Conservation (phyloP, 30 jellyfish, hydroid and myxozoan genomes). For the Hydractinia symbiolongicarpus region DNA sequence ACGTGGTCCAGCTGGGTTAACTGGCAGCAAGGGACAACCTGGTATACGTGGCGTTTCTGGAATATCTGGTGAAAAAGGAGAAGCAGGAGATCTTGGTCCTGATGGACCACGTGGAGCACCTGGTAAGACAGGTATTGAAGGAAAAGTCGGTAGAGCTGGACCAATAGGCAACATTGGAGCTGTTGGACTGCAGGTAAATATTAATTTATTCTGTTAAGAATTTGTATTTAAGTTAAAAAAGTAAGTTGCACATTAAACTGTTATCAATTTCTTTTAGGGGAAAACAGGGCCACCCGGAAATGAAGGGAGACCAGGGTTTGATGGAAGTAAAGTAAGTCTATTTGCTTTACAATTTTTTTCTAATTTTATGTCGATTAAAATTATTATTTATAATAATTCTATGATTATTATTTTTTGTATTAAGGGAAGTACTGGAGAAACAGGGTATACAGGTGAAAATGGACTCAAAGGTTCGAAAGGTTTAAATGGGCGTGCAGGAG, state of each 20-base stretch:
- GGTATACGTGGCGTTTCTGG: constrained; percentile 74
- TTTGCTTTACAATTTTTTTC: neutral
- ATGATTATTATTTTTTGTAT: neutral
- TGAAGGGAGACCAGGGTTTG: constrained; percentile 21
- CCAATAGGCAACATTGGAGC: constrained; percentile 23
- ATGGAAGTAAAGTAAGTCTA: constrained; percentile 11
- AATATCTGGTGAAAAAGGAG: constrained; percentile 61
- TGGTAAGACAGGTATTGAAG: constrained; percentile 35
- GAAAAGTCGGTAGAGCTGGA: constrained; percentile 30
- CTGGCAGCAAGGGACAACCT: constrained; percentile 22
- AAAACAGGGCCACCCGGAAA: constrained; percentile 21
- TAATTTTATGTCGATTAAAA: no score
- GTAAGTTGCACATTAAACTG: neutral
- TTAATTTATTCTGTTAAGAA: neutral
- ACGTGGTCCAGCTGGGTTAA: neutral
- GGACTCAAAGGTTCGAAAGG: constrained; percentile 33
- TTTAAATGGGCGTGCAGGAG: constrained; percentile 27
- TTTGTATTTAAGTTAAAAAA: neutral
- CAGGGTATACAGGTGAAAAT: constrained; percentile 23
- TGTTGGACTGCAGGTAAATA: constrained; percentile 25
- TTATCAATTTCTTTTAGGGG: neutral
- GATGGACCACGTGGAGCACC: constrained; percentile 28
- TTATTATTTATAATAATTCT: neutral
- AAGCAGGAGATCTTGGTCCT: constrained; percentile 26
- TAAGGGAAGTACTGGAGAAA: constrained; percentile 22